Evolutionary conservation across 2,797 vertebrate species (phyloP), one percentile per base, ranked within the genome.

Genomic region (Lepus oiostolus): DNA sequence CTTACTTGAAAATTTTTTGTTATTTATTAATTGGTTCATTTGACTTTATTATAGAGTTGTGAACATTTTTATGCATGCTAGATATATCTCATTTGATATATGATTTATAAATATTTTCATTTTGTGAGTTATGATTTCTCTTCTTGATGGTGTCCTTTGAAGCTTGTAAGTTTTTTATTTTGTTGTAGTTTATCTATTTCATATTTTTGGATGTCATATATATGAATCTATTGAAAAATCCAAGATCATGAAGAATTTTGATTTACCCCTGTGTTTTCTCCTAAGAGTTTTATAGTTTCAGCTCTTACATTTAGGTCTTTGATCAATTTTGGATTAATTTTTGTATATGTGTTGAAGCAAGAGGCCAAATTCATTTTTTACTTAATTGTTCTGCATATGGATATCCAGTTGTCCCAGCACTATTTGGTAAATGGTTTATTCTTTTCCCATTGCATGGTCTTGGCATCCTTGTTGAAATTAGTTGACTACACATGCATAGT

Each of bases 41-140:
- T 67, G 74, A 60, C 32, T 80, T 84, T 86, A 68, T 32, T 83
- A 88, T n/a, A 74, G 6, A 90, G 30, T 65, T 47, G 47, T 94
- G 65, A 90, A 47, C 17, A 12, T 47, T 90, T 79, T 63, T 22
- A 54, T 42, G 47, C 79, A 63, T 58, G 72, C 32, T 54, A 85
- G 47, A 32, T 72, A 83, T 58, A 13, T 17, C 30, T 85, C 67
- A 58, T 65, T 32, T n/a, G 19, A 92, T 38, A 86, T 21, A 47
- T 35, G 67, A 42, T 82, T 88, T 80, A 24, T 7, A 85, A 85
- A 80, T 65, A 80, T 58, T 58, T 58, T 19, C 54, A 4, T 16
- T 58, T 58, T 58, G 54, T 58, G 42, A 42, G 42, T 42, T 42
- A 42, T 42, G 42, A 6, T 42, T 42, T 42, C 42, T 7, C 42